Percentiles rank a stretch among this genome's conserved stretches.
Evolutionary conservation across 2,113 vertebrate genomes (phyloP).

Genomic region (Isurus oxyrinchus): DNA sequence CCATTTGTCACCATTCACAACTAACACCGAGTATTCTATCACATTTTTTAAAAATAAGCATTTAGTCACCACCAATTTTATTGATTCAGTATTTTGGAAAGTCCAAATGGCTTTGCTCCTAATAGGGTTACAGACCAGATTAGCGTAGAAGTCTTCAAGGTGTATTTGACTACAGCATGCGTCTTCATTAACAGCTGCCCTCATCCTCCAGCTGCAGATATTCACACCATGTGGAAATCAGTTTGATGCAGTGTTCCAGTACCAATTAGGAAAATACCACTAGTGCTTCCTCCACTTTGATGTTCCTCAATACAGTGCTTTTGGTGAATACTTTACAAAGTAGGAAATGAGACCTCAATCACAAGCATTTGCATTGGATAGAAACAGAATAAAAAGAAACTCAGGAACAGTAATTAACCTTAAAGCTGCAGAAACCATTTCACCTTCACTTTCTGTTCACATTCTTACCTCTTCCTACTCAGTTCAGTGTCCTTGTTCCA

Average conservation of each 20-base stretch:
- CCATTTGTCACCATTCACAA: not conserved
- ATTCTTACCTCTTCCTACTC: not conserved
- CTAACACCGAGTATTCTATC: not conserved
- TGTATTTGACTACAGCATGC: not conserved
- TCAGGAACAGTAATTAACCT: not conserved
- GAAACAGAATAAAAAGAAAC: not conserved
- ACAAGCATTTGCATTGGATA: not conserved
- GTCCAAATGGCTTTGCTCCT: not conserved
- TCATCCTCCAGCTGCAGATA: not conserved
- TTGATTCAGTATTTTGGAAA: conserved; percentile 9
- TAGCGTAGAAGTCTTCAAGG: not conserved
- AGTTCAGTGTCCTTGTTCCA: not conserved
- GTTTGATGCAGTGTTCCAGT: conserved; percentile 4
- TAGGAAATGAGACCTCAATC: not conserved
- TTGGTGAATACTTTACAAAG: not conserved
- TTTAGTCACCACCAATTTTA: not conserved
- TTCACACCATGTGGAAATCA: conserved; percentile 11
- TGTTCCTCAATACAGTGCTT: not conserved
- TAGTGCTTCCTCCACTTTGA: not conserved
- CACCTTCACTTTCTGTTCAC: not conserved
- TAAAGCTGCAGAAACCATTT: not conserved
- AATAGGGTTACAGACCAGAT: not conserved
- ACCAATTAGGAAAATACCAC: not conserved
- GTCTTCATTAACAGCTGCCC: conserved; percentile 18
- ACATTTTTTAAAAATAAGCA: not conserved